Conservation (phyloP, 2,888 invertebrate genomes). For the Cylindroiulus punctatus region DNA sequence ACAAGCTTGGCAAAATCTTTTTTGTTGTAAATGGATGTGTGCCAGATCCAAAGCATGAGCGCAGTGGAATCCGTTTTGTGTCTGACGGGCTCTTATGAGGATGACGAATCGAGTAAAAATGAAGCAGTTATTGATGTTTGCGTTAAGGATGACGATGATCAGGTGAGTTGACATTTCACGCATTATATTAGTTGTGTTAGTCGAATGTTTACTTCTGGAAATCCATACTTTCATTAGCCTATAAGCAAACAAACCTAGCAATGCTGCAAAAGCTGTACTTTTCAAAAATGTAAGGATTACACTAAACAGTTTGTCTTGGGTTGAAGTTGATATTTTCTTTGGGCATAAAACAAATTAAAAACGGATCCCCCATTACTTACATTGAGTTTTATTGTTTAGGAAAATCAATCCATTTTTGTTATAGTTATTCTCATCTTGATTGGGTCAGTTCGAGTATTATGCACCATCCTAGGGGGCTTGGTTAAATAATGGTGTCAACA, state of each 20-base stretch:
- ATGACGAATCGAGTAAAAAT: conserved; percentile 54
- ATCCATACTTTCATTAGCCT: not conserved
- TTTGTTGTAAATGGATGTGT: conserved; percentile 13
- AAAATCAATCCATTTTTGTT: no score
- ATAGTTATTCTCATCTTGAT: no score
- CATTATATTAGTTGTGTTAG: not conserved
- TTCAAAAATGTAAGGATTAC: no score
- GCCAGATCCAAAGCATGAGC: conserved; percentile 53
- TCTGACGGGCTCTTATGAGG: conserved; percentile 52
- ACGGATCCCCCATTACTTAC: no score
- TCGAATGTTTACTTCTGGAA: not conserved
- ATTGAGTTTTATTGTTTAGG: no score
- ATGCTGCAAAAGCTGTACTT: no score
- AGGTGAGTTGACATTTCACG: conserved; percentile 50
- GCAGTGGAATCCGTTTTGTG: conserved; percentile 50
- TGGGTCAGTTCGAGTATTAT: no score
- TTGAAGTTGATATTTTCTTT: no score
- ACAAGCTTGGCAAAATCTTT: not conserved
- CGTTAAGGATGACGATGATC: conserved; percentile 53
- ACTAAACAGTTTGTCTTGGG: no score
- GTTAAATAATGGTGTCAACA: no score
- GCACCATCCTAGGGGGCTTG: no score
- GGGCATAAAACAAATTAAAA: no score
- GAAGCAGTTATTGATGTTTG: conserved; percentile 53
- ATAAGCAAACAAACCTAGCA: not conserved